A percentile compares a stretch with the other conserved stretches of the same genome.
Conservation (phyloP, 2,888 invertebrate genomes). For the Lampropteryx suffumata region DNA sequence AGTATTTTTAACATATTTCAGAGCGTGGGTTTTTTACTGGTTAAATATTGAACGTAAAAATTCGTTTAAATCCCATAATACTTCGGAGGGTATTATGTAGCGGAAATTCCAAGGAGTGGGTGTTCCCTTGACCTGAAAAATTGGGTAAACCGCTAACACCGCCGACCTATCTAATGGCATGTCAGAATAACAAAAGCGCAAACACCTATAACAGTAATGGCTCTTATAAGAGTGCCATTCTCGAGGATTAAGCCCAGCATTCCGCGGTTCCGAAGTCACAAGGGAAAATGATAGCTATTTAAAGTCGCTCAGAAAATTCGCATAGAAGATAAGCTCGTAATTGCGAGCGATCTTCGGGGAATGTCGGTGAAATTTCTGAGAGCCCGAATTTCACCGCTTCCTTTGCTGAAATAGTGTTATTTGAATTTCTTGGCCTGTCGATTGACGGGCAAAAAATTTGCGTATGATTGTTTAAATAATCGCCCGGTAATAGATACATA, state of each 20-base stretch:
- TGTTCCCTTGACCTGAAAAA: constrained; percentile 29
- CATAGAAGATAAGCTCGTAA: constrained; percentile 70
- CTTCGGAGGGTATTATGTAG: not conserved
- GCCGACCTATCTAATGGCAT: constrained; percentile 36
- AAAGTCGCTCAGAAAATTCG: constrained; percentile 73
- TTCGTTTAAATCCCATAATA: constrained; percentile 2
- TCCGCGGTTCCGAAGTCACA: constrained; percentile 53
- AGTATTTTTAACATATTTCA: not conserved
- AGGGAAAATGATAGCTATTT: constrained; percentile 71
- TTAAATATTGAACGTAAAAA: constrained; percentile 5
- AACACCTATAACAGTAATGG: constrained; percentile 51
- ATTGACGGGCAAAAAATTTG: constrained; percentile 23
- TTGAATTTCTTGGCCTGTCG: constrained; percentile 35
- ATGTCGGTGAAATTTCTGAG: constrained; percentile 45
- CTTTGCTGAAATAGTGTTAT: constrained; percentile 47
- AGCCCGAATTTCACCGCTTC: constrained; percentile 47
- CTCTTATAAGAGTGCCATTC: constrained; percentile 52
- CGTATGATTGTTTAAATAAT: not conserved
- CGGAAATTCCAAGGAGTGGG: constrained; percentile 4
- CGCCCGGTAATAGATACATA: not conserved
- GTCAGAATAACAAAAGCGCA: constrained; percentile 43
- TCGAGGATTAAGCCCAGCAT: constrained; percentile 52
- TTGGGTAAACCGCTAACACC: constrained; percentile 3
- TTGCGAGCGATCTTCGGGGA: constrained; percentile 65
- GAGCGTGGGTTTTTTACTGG: constrained; percentile 1